Base-by-base conservation (phyloP, 2,888 invertebrate genomes). In the Sinotaia quadrata region DNA sequence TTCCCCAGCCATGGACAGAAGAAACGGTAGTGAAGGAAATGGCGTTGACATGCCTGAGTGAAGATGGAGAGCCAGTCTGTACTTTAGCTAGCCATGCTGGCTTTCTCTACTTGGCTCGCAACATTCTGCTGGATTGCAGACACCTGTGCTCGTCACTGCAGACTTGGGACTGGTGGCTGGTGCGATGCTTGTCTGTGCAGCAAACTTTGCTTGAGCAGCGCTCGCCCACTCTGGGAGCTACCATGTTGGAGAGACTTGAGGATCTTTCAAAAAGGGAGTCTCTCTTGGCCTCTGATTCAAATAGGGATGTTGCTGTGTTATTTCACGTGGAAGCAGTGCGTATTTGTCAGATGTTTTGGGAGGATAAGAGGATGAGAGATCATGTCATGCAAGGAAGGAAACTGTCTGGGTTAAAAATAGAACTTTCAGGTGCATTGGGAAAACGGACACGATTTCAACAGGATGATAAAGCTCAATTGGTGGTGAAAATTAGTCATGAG, bases 341-440 rank as follows among this genome's bases (percentile, higher is more conserved):
- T 80, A 91, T 94, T 12, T 93, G 93, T 84, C 89, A 94, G 56
- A 89, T 92, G 62, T 96, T 93, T 86, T 93, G 93, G 76, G 92
- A 94, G 77, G 91, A 94, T 18, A 91, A 92, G 47, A 91, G 92
- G 78, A 92, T 93, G 0, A 92, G 93, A 65, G 91, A 92, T 71
- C 91, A 93, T 81, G 89, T 96, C 65, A 88, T 90, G 7, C 89
- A 89, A 56, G 93, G 94, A 0, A 90, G 91, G 75, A 89, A 91
- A 52, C 85, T 91, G 49, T 90, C 94, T 34, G 92, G 92, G 5
- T 87, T 97, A 51, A 91, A 91, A 54, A 88, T 95, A 51, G 91
- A 92, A 78, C 90, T 96, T 4, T 92, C 91, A 90, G 95, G 93
- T 92, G n/a, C n/a, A n/a, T n/a, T n/a, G n/a, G n/a, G n/a, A n/a